Conservation (phyloP, 2,797 vertebrate genomes). For the Molossus molossus region DNA sequence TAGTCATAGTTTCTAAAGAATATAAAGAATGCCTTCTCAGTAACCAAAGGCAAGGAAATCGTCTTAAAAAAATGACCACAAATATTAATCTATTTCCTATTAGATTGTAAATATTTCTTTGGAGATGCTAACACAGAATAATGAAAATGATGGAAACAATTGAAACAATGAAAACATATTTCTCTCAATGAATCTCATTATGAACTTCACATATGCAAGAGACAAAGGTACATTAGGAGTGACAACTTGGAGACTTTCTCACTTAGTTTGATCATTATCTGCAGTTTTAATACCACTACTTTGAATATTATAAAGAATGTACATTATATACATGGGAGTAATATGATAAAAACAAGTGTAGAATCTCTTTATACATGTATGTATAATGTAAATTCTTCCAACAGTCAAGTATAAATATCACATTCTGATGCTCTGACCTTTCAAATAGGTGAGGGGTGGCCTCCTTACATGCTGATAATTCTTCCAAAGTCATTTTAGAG, state of each 20-base stretch:
- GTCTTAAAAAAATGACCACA: neutral
- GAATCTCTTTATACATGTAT: neutral
- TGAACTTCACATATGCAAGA: neutral
- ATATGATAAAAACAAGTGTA: neutral
- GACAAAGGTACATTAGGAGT: neutral
- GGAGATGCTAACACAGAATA: neutral
- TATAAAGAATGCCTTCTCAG: neutral
- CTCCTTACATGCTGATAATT: neutral
- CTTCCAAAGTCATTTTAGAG: neutral
- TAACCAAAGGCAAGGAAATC: neutral
- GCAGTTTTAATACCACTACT: neutral
- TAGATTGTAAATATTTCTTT: neutral
- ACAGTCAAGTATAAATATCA: neutral
- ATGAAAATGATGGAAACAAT: neutral
- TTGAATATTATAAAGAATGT: neutral
- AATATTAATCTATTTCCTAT: neutral
- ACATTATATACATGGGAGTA: neutral
- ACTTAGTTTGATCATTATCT: neutral
- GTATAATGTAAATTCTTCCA: neutral
- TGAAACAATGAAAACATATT: neutral
- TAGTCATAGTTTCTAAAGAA: neutral
- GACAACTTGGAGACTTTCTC: neutral
- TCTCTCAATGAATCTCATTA: neutral
- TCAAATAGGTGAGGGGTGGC: neutral
- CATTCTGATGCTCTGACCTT: neutral